Conservation (phyloP, 2,113 vertebrate genomes). For the Siphamia tubifer region DNA sequence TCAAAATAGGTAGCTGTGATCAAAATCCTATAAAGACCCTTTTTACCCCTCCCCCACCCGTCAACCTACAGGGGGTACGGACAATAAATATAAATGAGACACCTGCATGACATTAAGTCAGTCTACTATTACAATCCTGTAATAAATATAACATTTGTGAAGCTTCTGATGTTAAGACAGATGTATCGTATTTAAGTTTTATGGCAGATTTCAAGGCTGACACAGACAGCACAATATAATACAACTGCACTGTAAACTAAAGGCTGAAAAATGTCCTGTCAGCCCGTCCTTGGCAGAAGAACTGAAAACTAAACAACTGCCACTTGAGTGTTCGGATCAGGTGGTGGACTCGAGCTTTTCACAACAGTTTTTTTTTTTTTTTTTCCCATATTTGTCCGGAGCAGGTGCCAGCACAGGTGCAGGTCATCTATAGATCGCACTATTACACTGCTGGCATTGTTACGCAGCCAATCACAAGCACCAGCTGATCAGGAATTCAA, state of each 20-base stretch:
- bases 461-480: conserved; percentile 9
- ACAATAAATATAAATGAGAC: conserved; percentile 40
- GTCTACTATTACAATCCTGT: conserved; percentile 14
- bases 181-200: not conserved
- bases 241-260: no score
- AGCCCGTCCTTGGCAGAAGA: not conserved
- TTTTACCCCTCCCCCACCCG: no score
- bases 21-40: conserved; percentile 42
- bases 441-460: conserved; percentile 4
- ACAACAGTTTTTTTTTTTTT: not conserved
- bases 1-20: conserved; percentile 44
- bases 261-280: not conserved
- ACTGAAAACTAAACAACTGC: not conserved
- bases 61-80: conserved; percentile 16
- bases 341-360: not conserved
- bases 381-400: not conserved
- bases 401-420: not conserved
- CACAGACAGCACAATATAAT: no score
- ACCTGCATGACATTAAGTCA: conserved; percentile 19
- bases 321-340: not conserved
- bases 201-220: not conserved
- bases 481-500: conserved; percentile 9
- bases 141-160: conserved; percentile 10
- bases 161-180: not conserved
- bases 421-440: conserved; percentile 10